These are phyloP conservation scores for Urophycis tenuis DNA, from an alignment of 2,797 vertebrate species.

Conservation along the genomic window DNA sequence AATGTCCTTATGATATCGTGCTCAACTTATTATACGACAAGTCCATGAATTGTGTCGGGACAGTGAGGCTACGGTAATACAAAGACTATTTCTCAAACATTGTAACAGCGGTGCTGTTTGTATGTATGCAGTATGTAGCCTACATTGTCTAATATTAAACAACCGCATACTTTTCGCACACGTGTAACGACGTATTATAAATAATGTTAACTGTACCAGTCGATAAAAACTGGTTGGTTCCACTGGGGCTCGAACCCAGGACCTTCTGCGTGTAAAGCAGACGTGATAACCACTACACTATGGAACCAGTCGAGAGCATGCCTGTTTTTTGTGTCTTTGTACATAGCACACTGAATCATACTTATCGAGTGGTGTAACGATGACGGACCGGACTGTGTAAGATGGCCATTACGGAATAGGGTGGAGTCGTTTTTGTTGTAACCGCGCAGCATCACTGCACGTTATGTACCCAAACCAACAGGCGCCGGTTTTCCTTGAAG, in stretches of 20 bases:
- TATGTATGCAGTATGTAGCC: not conserved
- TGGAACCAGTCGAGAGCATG: slow-evolving; percentile 60
- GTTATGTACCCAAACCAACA: too few relatives aligned
- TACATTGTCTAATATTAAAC: not conserved
- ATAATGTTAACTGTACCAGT: not conserved
- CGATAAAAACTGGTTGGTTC: slow-evolving; percentile 48
- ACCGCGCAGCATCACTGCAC: not conserved
- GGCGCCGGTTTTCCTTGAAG: too few relatives aligned
- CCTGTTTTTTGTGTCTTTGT: not conserved
- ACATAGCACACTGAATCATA: not conserved
- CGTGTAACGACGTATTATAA: not conserved
- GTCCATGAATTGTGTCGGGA: not conserved
- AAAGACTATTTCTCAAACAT: too few relatives aligned
- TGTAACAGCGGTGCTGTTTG: too few relatives aligned
- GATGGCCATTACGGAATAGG: not conserved
- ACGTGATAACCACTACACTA: slow-evolving; percentile 83
- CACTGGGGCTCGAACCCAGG: slow-evolving; percentile 81
- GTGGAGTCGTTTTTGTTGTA: not conserved
- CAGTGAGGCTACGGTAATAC: not conserved
- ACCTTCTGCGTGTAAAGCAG: slow-evolving; percentile 83
- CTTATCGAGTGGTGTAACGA: too few relatives aligned
- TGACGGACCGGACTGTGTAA: not conserved
- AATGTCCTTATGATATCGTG: not conserved
- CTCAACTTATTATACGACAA: not conserved
- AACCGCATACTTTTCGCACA: not conserved